Base-by-base conservation (phyloP, 2,113 vertebrate species). In the Myiopsitta monachus region DNA sequence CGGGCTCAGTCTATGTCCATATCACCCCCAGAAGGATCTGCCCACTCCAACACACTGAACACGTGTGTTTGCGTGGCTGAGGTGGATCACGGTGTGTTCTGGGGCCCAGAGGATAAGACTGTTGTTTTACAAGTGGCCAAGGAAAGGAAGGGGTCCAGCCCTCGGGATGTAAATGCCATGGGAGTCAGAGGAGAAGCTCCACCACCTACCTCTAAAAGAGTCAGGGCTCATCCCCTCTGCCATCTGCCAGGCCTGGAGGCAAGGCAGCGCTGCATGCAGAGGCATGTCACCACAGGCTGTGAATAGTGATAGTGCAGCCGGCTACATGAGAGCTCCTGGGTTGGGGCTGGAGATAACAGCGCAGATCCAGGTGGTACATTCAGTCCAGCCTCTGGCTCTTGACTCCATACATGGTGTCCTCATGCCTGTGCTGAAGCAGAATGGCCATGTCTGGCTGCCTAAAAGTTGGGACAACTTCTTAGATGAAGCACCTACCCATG, bases 201-300 rank as follows among this genome's bases (percentile, higher is more conserved):
- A 54, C 49, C 1, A 6, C 39, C 75, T 94, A 5, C 39, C 75
- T 94, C 64, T 39, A 18, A 24, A 43, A 87, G 62, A 91, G 91
- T 51, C 74, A 49, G 79, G 76, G 62, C 68, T 93, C 15, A 1
- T 57, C 74, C 38, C 4, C 3, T 33, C 33, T 83, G 70, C 82
- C 44, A 30, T 72, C 88, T 96, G 88, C 59, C 67, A 92, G 54
- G 89, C 89, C 89, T 62, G 81, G 33, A 78, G 94, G 95, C n/a
- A 1, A 95, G 70, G 75, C 81, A 57, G 70, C 6, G 47, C 72
- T 91, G 78, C 24, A 0, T 84, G 95, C 22, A 4, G 0, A 1
- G 77, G 87, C 93, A 41, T 88, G 94, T 78, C 7, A 8, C 73
- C 73, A 78, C 93, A 78, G 24, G 94, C 77, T 76, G 43, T 7